A percentile compares a stretch with the other conserved stretches of the same genome.
Conservation (phyloP, 2,888 invertebrate species). For the Lepidocyrtoides sp. region DNA sequence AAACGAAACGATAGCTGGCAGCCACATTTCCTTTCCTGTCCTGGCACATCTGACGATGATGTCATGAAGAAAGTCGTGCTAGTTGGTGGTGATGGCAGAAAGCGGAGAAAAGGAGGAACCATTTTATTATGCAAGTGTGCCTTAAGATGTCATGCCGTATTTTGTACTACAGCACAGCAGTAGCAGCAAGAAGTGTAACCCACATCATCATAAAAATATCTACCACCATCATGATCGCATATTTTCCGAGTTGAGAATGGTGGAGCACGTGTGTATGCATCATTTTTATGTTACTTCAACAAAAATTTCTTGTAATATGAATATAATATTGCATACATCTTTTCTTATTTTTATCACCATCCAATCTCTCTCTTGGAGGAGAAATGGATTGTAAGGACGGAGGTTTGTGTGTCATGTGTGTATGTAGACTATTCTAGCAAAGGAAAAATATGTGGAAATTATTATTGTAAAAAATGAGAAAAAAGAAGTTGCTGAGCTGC, state of each 20-base stretch:
- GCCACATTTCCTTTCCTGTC: conserved; percentile 73
- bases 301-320: conserved; percentile 66
- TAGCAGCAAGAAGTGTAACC: no score
- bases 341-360: conserved; percentile 61
- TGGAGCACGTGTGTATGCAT: conserved; percentile 2
- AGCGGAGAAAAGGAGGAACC: background rate
- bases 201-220: conserved; percentile 47
- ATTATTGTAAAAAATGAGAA: conserved; percentile 37
- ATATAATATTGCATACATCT: conserved; percentile 56
- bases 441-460: conserved; percentile 2
- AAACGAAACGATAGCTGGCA: conserved; percentile 60
- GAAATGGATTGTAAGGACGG: no score
- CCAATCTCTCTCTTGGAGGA: conserved; percentile 39
- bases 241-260: background rate
- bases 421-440: background rate
- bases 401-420: no score
- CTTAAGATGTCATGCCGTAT: conserved; percentile 30
- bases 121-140: conserved; percentile 50
- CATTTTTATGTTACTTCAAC: conserved; percentile 52
- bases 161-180: no score
- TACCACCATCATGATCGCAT: background rate
- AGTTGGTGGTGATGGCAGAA: background rate
- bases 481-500: conserved; percentile 35
- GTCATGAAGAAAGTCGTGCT: conserved; percentile 15
- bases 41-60: conserved; percentile 67